phyloP scores from a whole-genome alignment of 2,888 invertebrate genomes.

The Philhelius pedissequus region DNA sequence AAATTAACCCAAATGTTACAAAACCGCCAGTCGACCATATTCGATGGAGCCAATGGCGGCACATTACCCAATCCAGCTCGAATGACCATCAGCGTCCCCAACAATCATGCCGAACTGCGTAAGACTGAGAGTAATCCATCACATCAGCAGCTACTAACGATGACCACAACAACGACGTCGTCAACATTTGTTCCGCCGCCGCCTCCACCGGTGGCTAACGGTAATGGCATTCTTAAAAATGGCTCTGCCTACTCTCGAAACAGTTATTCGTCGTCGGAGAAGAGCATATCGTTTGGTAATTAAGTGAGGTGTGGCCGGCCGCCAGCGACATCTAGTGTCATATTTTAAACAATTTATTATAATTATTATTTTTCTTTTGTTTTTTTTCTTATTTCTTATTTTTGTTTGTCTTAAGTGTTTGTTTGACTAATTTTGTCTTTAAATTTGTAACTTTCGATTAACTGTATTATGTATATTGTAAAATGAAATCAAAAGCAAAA shows the following conservation, averaged over 20 bases:
- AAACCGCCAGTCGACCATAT: constrained; percentile 60
- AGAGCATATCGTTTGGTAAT: constrained; percentile 77
- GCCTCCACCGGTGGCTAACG: background rate
- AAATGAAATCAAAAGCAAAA: background rate
- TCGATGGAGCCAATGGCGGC: constrained; percentile 21
- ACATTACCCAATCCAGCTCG: constrained; percentile 61
- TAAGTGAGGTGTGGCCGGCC: constrained; percentile 59
- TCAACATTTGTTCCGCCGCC: background rate
- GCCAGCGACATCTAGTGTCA: constrained; percentile 64
- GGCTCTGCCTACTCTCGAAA: constrained; percentile 71
- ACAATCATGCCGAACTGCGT: constrained; percentile 68
- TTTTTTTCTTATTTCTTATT: background rate
- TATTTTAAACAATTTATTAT: constrained; percentile 35
- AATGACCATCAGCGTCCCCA: constrained; percentile 66
- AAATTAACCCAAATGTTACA: constrained; percentile 70
- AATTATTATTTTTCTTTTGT: constrained; percentile 15
- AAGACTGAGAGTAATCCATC: constrained; percentile 73
- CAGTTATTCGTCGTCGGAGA: constrained; percentile 72
- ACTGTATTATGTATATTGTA: constrained; percentile 41
- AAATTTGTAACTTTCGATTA: background rate
- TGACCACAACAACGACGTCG: background rate
- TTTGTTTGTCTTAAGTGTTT: constrained; percentile 57
- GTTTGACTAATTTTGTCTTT: constrained; percentile 1
- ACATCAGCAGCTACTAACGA: constrained; percentile 37
- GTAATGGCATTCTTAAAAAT: constrained; percentile 81